Evolutionary conservation across 2,797 vertebrate genomes (phyloP), one percentile per base, ranked within the genome.

Genomic region (Danio choprae): DNA sequence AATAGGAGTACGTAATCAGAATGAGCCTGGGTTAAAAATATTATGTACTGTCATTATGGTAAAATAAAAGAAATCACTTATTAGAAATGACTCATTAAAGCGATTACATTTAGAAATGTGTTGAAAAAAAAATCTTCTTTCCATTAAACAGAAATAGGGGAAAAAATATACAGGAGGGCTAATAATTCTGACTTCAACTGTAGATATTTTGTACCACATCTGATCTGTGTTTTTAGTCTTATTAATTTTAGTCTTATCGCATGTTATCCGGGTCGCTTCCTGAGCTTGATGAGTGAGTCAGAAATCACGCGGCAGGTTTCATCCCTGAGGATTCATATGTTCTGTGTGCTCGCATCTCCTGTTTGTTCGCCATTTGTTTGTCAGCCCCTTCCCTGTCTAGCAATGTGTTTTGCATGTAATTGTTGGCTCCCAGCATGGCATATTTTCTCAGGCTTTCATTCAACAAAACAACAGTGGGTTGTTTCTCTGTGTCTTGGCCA

Each of bases 221-320:
- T 69, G 46, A 46, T 15, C 12, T 48, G 18, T 44, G 43, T 29
- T 50, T 71, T 62, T 60, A 78, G 55, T 78, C 44, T 20, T 75
- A 59, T n/a, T n/a, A n/a, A n/a, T n/a, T n/a, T n/a, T n/a, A n/a
- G n/a, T n/a, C n/a, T n/a, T n/a, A n/a, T n/a, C n/a, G 36, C 73
- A 75, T 75, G 59, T 75, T 41, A 46, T n/a, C 62, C 15, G 36
- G 67, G 48, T 12, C 1, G 43, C 56, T 60, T 65, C 53, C 20
- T 51, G 20, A 67, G 56, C 50, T 43, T 50, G 58, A 36, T 80
- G 63, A 74, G 67, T 67, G 40, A 81, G 74, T 82, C 78, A 85
- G 87, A 90, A 85, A 89, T 75, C 88, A 86, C 70, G 56, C 69
- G 81, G 73, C 63, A 76, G 77, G 87, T 85, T 88, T 87, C 79